These are phyloP conservation scores for Hirtodrosophila cameraria DNA, from an alignment of 2,888 invertebrate species.

Conservation along the genomic window DNA sequence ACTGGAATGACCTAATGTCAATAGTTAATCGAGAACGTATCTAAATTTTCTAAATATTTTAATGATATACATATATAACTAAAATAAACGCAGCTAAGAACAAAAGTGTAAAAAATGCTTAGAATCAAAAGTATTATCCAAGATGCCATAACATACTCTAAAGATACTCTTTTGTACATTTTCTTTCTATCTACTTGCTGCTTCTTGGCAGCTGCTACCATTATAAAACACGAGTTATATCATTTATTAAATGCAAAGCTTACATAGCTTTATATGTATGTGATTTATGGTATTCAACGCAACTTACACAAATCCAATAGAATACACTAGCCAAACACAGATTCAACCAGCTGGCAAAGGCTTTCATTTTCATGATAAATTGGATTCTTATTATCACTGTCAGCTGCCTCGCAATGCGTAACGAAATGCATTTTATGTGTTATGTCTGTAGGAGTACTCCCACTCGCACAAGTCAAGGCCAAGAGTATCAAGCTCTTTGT, in stretches of 20 bases:
- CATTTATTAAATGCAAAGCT: constrained; percentile 16
- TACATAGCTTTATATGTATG: constrained; percentile 6
- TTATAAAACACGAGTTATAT: not conserved
- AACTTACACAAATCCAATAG: not conserved
- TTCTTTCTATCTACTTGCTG: not conserved
- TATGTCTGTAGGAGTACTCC: not conserved
- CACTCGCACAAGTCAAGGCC: constrained; percentile 33
- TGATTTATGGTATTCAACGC: constrained; percentile 32
- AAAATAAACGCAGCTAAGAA: no score
- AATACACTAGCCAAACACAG: not conserved
- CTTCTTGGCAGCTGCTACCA: no score
- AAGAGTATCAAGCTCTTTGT: constrained; percentile 8
- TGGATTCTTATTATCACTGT: constrained; percentile 21
- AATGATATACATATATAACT: no score
- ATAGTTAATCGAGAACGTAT: no score
- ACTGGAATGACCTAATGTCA: no score
- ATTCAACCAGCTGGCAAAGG: constrained; percentile 13
- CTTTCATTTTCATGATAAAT: constrained; percentile 23
- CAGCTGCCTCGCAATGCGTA: constrained; percentile 3
- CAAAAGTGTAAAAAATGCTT: no score
- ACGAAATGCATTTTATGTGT: constrained; percentile 16
- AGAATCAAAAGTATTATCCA: no score
- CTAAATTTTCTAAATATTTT: no score
- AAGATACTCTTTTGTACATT: not conserved
- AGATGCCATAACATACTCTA: no score